A percentile compares a stretch with the other conserved stretches of the same genome.
phyloP scores from a whole-genome alignment of 2,888 invertebrate species.

The Agriotes lineatus region DNA sequence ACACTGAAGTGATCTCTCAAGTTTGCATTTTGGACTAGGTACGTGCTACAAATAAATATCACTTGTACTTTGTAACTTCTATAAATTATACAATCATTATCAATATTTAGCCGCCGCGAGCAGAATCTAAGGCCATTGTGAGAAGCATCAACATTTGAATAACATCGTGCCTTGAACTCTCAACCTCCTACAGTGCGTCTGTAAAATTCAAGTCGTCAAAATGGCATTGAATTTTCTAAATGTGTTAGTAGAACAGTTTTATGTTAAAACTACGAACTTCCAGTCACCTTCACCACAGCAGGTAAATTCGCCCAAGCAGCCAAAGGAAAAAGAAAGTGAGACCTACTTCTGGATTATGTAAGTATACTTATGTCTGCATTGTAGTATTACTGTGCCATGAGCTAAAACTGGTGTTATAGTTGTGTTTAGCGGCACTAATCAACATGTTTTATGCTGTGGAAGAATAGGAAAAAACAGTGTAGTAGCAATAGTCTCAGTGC shows the following conservation, averaged over 20 bases:
- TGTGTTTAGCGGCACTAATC: not conserved
- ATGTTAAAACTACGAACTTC: constrained; percentile 25
- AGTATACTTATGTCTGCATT: constrained; percentile 41
- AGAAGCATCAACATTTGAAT: constrained; percentile 1
- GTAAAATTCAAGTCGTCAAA: not conserved
- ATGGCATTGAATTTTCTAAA: constrained; percentile 40
- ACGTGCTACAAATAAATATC: not conserved
- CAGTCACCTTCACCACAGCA: constrained; percentile 25
- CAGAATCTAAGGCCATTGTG: not conserved
- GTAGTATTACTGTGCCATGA: constrained; percentile 5
- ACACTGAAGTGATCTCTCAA: not conserved
- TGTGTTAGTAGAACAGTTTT: constrained; percentile 35
- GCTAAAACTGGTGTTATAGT: constrained; percentile 1
- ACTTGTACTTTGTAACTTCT: constrained; percentile 14
- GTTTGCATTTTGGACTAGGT: not conserved
- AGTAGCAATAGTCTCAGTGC: too few species aligned
- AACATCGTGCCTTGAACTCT: not conserved
- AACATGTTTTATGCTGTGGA: not conserved
- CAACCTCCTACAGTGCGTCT: not conserved
- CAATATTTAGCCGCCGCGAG: not conserved
- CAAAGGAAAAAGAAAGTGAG: constrained; percentile 54
- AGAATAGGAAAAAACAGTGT: constrained; percentile 9
- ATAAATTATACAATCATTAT: constrained; percentile 4
- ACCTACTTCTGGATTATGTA: constrained; percentile 58
- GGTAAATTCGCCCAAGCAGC: constrained; percentile 33